Percentiles rank a stretch among this genome's conserved stretches.
Conservation (phyloP, 2,113 vertebrate genomes). For the Pachycephala philippinensis region DNA sequence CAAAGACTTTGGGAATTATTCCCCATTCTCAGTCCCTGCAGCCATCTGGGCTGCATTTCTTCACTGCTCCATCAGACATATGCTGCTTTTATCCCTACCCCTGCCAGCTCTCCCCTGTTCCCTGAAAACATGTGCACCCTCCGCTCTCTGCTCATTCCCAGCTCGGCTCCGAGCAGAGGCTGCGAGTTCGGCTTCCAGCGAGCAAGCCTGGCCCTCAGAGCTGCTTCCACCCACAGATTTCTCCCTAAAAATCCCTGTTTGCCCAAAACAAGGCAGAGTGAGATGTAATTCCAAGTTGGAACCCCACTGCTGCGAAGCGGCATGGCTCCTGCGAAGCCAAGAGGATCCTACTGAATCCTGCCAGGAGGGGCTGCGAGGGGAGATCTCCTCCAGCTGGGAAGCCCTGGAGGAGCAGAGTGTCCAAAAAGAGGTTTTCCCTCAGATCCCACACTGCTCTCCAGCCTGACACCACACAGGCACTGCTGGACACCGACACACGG, state of each 20-base stretch:
- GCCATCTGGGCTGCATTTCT: constrained; percentile 66
- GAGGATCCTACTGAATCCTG: neutral
- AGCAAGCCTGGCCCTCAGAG: neutral
- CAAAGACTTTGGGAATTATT: neutral
- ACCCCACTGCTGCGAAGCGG: neutral
- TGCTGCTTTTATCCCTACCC: constrained; percentile 21
- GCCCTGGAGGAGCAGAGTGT: neutral
- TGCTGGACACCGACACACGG: neutral
- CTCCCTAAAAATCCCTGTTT: neutral
- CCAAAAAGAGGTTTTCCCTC: neutral
- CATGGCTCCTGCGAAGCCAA: fast-evolving
- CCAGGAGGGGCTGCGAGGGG: neutral
- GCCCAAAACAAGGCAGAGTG: neutral
- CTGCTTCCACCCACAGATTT: neutral
- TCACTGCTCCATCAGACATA: neutral
- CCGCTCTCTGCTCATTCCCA: neutral
- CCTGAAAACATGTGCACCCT: neutral
- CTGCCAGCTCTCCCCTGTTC: constrained; percentile 12
- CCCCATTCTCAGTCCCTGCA: neutral
- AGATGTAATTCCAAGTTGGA: neutral
- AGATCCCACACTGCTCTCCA: neutral
- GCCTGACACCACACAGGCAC: neutral
- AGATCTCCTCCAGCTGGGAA: neutral
- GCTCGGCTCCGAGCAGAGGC: neutral
- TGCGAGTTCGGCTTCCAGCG: neutral